Evolutionary conservation across 2,113 vertebrate species (phyloP), one percentile per base, ranked within the genome.

Genomic region (Butorides virescens): DNA sequence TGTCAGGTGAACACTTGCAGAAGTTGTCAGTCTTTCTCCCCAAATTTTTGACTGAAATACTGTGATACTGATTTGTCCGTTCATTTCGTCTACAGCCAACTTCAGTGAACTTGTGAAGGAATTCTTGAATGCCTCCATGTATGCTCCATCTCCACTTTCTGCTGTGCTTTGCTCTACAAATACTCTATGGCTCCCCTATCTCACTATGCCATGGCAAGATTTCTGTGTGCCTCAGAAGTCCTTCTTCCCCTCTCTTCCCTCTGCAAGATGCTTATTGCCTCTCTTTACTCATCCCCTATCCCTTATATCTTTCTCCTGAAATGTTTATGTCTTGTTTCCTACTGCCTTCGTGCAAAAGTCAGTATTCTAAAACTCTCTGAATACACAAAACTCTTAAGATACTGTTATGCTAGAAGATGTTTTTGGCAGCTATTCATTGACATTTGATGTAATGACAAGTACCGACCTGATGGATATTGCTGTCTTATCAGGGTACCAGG

Each of bases 111-210:
- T 47, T 63, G 7, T 47, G 42, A 75, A 77, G 53, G 23, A 56
- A 44, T 80, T 66, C 6, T 50, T 92, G 5, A 62, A 73, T 83
- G 65, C 23, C 5, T 83, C 39, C 15, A 25, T 34, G 8, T 22
- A 1, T 7, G 5, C 21, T 50, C 16, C 1, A 0, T 63, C 62
- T 74, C 39, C 19, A 3, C 44, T 80, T 42, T 14, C 22, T 4
- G 0, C 37, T 88, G 8, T 79, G 20, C 42, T 86, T 92, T 86
- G 20, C 26, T 83, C 21, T 34, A 2, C 42, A 52, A 39, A 25
- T 67, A 42, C 10, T n/a, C 18, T 7, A 17, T 23, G 9, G 22
- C 26, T 90, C 9, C 15, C 9, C 14, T 26, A 1, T 34, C 66
- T 83, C 23, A 10, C 22, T 62, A 0, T 39, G 27, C 47, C 79